Percentiles rank a stretch among this genome's conserved stretches.
Evolutionary conservation across 2,797 vertebrate species (phyloP).

Genomic region (Falco rusticolus): DNA sequence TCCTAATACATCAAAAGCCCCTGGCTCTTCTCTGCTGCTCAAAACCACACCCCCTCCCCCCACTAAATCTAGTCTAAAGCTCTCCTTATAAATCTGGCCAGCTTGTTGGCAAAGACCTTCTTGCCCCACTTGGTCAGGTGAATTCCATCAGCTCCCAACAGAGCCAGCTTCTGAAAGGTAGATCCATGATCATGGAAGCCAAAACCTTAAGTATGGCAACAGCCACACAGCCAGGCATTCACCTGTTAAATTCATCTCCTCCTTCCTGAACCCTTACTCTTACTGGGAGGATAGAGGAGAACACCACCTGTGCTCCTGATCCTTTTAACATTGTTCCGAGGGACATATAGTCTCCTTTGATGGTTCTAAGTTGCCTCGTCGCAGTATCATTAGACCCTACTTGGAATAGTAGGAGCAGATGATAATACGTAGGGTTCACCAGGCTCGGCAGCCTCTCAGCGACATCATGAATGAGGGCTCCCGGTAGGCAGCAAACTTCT

Average conservation of each 20-base stretch:
- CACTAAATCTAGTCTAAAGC: neutral
- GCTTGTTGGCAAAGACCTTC: neutral
- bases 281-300: neutral
- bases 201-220: neutral
- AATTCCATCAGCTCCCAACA: neutral
- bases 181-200: neutral
- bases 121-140: neutral
- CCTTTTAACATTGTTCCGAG: neutral
- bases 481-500: neutral
- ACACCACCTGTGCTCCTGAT: neutral
- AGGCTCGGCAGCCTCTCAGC: neutral
- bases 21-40: neutral
- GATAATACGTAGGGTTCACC: neutral
- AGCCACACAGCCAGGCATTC: neutral
- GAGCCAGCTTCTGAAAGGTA: neutral
- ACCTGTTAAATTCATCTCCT: neutral
- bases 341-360: neutral
- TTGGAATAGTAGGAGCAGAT: neutral
- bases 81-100: neutral
- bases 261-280: neutral
- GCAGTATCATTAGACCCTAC: neutral
- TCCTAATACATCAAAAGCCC: too few relatives aligned
- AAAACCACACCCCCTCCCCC: neutral
- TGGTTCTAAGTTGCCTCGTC: neutral
- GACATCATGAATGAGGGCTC: neutral